Evolutionary conservation across 2,113 vertebrate genomes (phyloP), one percentile per base, ranked within the genome.

Genomic region (Panthera leo): DNA sequence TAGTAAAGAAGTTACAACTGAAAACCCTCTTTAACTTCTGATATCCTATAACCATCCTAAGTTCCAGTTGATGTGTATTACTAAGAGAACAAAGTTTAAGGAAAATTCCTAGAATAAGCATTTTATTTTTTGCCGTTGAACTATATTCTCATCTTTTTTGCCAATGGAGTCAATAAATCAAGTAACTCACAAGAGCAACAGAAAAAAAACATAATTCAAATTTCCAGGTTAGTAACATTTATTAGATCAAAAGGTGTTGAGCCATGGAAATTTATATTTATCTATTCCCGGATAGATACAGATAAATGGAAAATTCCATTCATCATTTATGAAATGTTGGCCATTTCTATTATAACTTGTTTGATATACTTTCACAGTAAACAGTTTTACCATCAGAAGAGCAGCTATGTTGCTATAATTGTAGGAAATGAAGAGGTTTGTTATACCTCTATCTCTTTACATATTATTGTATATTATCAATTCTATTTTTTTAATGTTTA

Each of bases 291-390:
- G 48, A 90, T 58, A 89, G 15, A 65, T n/a, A 85, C 2, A 84
- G 31, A 88, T 88, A 82, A 89, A 75, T 73, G 15, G 78, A 75
- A 90, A 96, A 88, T 91, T 31, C 2, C 36, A 92, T 95, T 79
- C 7, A 89, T 76, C 31, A 58, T 82, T 89, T 95, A 91, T 71
- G 39, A 91, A 88, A 93, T 88, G 91, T 34, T 88, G 55, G 21
- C 29, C 48, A 51, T 76, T 83, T 85, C 61, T 90, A 75, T 55
- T 68, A 19, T 29, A 90, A 92, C 10, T n/a, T 73, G 7, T 78
- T 95, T 94, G 8, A 78, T 61, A 78, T 48, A 48, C 16, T 79
- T 80, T 15, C 19, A 61, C 5, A 70, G 11, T 31, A 65, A n/a
- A 42, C 3, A 58, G 31, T 68, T 93, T 75, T 70, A 80, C 5